Evolutionary conservation across 2,113 vertebrate species (phyloP).

Genomic region (Gopherus evgoodei): DNA sequence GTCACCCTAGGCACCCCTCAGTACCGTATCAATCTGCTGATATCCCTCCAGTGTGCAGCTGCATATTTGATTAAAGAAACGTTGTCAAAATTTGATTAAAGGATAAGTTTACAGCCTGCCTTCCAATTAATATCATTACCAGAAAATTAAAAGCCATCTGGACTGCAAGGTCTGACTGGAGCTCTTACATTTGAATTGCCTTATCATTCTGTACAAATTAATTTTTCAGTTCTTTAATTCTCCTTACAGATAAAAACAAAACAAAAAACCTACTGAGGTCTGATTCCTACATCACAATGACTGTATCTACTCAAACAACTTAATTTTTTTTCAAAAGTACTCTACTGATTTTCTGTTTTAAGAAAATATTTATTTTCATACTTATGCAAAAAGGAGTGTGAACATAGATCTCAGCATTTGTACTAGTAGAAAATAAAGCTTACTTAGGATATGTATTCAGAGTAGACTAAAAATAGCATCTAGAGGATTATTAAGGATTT

Average conservation of each 20-base stretch:
- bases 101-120: conserved; percentile 62
- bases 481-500: neutral
- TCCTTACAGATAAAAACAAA: conserved; percentile 45
- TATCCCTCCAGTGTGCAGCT: neutral
- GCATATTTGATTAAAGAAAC: conserved; percentile 46
- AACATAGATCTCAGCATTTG: neutral
- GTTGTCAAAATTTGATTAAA: conserved; percentile 54
- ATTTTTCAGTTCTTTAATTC: conserved; percentile 60
- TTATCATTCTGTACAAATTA: conserved; percentile 63
- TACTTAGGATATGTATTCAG: conserved; percentile 38
- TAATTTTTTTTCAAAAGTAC: neutral
- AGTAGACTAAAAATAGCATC: conserved; percentile 54
- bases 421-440: conserved; percentile 39
- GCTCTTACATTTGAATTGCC: conserved; percentile 61
- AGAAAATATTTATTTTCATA: conserved; percentile 1
- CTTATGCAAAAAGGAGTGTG: conserved; percentile 11
- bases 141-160: conserved; percentile 77
- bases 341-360: neutral
- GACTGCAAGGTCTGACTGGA: conserved; percentile 47
- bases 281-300: neutral
- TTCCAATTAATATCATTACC: conserved; percentile 64
- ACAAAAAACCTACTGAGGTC: conserved; percentile 10
- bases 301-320: neutral
- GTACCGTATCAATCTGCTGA: neutral
- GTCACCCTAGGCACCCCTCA: neutral